Percentiles rank a stretch among this genome's conserved stretches.
Conservation (phyloP, 1,140 invertebrate species). For the Arion vulgaris region DNA sequence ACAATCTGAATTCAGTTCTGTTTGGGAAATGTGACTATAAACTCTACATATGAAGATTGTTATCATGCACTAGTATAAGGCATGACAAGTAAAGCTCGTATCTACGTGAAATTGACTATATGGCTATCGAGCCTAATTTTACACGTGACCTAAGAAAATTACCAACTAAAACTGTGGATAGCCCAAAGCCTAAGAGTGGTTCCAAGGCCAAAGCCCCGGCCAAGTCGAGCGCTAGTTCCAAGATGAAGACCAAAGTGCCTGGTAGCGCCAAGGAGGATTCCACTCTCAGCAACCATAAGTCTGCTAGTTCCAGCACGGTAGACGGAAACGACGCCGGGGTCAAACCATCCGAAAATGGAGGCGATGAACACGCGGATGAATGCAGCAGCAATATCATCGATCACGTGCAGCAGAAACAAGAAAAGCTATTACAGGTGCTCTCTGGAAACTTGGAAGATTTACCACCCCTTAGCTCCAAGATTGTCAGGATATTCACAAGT, state of each 20-base stretch:
- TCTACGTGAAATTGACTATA: no score
- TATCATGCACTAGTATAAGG: no score
- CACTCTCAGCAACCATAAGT: slow-evolving; percentile 26
- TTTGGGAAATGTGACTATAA: no score
- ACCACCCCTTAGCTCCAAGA: slow-evolving; percentile 96
- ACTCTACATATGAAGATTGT: not conserved
- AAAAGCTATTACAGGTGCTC: slow-evolving; percentile 77
- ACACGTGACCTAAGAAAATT: not conserved
- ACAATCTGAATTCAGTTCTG: no score
- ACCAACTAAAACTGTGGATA: slow-evolving; percentile 6
- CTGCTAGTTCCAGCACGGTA: slow-evolving; percentile 23
- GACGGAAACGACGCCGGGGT: slow-evolving; percentile 6
- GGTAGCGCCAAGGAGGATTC: slow-evolving; percentile 38
- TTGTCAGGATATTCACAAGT: slow-evolving; percentile 98
- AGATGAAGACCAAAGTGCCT: slow-evolving; percentile 9
- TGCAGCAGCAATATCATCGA: not conserved
- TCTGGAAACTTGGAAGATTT: slow-evolving; percentile 88
- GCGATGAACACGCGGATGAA: slow-evolving; percentile 36
- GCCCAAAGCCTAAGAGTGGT: not conserved
- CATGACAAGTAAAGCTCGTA: not conserved
- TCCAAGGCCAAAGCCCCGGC: slow-evolving; percentile 10
- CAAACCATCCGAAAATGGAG: not conserved
- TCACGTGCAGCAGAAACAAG: slow-evolving; percentile 15
- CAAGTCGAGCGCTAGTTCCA: slow-evolving; percentile 3
- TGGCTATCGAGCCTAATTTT: not conserved